Evolutionary conservation across 1,140 invertebrate genomes (phyloP).

Genomic region (Agraylea sexmaculata): DNA sequence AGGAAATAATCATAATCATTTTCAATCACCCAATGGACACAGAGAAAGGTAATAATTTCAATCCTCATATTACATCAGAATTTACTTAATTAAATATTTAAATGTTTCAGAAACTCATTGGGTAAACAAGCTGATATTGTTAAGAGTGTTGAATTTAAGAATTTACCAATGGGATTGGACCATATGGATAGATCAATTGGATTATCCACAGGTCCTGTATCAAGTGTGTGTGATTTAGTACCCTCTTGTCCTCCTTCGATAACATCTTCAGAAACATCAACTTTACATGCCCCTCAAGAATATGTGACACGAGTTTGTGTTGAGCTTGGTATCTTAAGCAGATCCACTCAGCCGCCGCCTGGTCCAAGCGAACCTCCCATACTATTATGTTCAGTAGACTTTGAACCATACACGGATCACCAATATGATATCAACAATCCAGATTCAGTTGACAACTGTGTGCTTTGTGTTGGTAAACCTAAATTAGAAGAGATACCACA

Average conservation of each 20-base stretch:
- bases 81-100: not conserved
- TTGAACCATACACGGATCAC: conserved; percentile 30
- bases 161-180: conserved; percentile 20
- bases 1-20: conserved; percentile 29
- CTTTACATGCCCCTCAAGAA: conserved; percentile 23
- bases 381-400: conserved; percentile 30
- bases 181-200: conserved; percentile 25
- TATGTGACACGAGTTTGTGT: conserved; percentile 33
- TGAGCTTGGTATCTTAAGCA: conserved; percentile 30
- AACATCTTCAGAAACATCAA: conserved; percentile 15
- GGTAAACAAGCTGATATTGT: conserved; percentile 38
- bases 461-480: conserved; percentile 33
- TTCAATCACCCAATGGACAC: conserved; percentile 16
- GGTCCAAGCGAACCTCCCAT: conserved; percentile 25
- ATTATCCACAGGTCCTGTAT: conserved; percentile 23
- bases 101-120: conserved; percentile 6
- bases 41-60: conserved; percentile 15
- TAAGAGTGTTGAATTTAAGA: conserved; percentile 35
- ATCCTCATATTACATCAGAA: not conserved
- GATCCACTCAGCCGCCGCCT: conserved; percentile 21
- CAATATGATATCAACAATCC: conserved; percentile 18
- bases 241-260: conserved; percentile 21
- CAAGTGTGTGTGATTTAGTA: conserved; percentile 36
- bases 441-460: conserved; percentile 29
- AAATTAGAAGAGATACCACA: conserved; percentile 32